A percentile compares a stretch with the other conserved stretches of the same genome.
Conservation (phyloP, 2,113 vertebrate genomes). For the Equus przewalskii region DNA sequence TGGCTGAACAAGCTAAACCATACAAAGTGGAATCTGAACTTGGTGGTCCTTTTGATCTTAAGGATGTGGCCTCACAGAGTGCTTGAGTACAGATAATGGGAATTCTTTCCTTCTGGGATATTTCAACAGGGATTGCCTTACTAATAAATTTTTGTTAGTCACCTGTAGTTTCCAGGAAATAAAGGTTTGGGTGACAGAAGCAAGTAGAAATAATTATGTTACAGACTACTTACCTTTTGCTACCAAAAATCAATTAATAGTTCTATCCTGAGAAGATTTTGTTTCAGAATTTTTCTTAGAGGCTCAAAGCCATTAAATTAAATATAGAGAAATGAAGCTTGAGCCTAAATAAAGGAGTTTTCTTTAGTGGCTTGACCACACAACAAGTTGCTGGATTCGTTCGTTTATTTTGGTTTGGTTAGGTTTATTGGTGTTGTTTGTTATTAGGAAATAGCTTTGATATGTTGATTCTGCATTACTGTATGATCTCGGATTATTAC, state of each 20-base stretch:
- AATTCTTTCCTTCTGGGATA: not conserved
- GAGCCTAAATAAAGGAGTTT: constrained; percentile 12
- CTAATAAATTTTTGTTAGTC: constrained; percentile 39
- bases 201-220: constrained; percentile 31
- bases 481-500: not conserved
- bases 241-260: not conserved
- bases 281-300: constrained; percentile 1
- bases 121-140: not conserved
- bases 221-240: not conserved
- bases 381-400: not conserved
- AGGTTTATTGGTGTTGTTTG: not conserved
- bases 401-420: not conserved
- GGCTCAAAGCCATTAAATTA: constrained; percentile 44
- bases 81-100: not conserved
- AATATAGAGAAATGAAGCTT: not conserved
- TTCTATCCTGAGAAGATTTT: constrained; percentile 25
- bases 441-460: constrained; percentile 52
- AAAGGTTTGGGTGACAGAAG: not conserved
- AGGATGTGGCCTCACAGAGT: not conserved
- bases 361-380: not conserved
- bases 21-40: not conserved
- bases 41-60: constrained; percentile 44
- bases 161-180: not conserved
- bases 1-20: constrained; percentile 23
- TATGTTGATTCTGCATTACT: not conserved